Evolutionary conservation across 92 coral and sea anemone genomes (phyloP), one percentile per base, ranked within the genome.

Genomic region (Actinostola sp.): DNA sequence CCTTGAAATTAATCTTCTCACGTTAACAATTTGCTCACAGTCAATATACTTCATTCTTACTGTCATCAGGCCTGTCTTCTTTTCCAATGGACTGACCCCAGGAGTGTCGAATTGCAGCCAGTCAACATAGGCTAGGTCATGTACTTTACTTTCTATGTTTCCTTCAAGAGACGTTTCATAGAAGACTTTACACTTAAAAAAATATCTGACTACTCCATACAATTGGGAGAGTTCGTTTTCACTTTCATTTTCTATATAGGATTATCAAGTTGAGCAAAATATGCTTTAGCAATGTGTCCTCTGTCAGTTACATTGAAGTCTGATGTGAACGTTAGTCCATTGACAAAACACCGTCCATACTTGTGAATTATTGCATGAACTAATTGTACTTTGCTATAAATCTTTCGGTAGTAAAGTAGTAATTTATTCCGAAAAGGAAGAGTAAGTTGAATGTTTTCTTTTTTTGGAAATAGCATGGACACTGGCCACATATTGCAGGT

Each of bases 271-370:
- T 63, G 75, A 12, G 75, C 75, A 58, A 55, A 82, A 63, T 72
- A 73, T 17, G 66, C 63, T 8, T 70, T 65, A 24, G 70, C 61
- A 35, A 56, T 38, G 46, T 69, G 63, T 7, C 81, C 77, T 44
- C 60, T 53, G 71, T 75, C 77, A 20, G 82, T 66, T 67, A 55
- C 61, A 46, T 74, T 75, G 77, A 61, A 64, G 28, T 73, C 67
- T 2, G 72, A 82, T 0, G 77, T 73, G 54, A 82, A 82, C n/a
- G 49, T 42, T 48, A 72, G 49, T 14, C 68, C 87, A 51, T 67
- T 82, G 14, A 42, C 82, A 34, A 56, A 63, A 58, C 87, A 67
- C 41, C 77, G 71, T 19, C 81, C 81, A 74, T 65, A 76, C 19
- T 73, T 81, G 62, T 81, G 69, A 3, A 73, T 49, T n/a, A 54